Percentiles rank a stretch among this genome's conserved stretches.
Conservation (phyloP, 2,113 vertebrate genomes). For the Ammodytes dubius region DNA sequence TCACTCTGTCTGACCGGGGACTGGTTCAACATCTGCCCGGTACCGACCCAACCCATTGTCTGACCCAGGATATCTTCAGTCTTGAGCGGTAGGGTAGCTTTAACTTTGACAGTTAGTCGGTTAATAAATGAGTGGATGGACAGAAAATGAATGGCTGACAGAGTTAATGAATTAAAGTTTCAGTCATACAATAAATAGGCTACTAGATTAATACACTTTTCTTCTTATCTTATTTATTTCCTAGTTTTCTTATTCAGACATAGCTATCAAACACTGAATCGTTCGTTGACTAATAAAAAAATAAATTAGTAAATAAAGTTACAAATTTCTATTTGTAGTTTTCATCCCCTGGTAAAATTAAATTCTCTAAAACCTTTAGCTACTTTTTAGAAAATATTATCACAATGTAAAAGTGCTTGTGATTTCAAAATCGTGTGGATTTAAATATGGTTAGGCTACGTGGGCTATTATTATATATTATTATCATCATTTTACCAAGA, state of each 20-base stretch:
- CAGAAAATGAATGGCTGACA: background rate
- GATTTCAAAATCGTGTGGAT: too few relatives aligned
- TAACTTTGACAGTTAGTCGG: background rate
- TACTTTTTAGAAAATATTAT: too few relatives aligned
- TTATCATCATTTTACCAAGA: too few relatives aligned
- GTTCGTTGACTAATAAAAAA: background rate
- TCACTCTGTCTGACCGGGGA: background rate
- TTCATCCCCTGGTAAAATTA: too few relatives aligned
- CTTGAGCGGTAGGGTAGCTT: slow-evolving; percentile 34
- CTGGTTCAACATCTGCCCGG: background rate
- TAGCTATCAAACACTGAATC: background rate
- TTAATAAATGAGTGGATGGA: background rate
- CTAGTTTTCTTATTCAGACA: background rate
- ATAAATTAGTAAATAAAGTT: background rate
- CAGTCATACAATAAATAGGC: background rate
- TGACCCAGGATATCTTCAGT: slow-evolving; percentile 28
- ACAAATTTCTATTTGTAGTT: too few relatives aligned
- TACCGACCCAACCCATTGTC: slow-evolving; percentile 5
- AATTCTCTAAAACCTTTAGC: too few relatives aligned
- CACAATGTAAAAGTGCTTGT: too few relatives aligned
- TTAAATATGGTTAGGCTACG: too few relatives aligned
- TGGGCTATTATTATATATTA: too few relatives aligned
- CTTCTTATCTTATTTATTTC: too few relatives aligned
- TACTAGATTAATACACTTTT: too few relatives aligned
- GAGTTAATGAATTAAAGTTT: background rate